These are phyloP conservation scores for Apis florea DNA, from an alignment of 1,140 invertebrate genomes.

Conservation along the genomic window DNA sequence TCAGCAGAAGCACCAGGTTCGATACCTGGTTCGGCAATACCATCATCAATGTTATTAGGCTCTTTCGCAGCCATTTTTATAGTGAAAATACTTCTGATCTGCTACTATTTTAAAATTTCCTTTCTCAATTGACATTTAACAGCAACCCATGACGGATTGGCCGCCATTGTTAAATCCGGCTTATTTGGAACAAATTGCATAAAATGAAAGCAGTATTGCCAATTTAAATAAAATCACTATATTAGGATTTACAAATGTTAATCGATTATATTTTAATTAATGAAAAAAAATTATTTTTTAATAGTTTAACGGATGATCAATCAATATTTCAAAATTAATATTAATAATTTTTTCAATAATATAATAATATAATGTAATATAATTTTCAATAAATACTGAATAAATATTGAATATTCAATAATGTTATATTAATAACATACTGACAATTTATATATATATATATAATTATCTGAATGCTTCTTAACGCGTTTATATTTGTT, in stretches of 20 bases:
- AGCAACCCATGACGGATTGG: constrained; percentile 39
- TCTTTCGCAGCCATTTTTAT: constrained; percentile 70
- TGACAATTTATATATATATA: too few relatives aligned
- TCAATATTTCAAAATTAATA: too few relatives aligned
- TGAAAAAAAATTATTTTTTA: too few relatives aligned
- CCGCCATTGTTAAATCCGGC: constrained; percentile 54
- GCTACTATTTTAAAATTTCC: constrained; percentile 40
- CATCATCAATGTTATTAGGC: constrained; percentile 64
- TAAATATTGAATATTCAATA: too few relatives aligned
- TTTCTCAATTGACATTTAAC: constrained; percentile 52
- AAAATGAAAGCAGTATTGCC: not conserved
- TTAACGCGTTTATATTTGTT: too few relatives aligned
- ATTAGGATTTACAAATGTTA: not conserved
- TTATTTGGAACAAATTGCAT: not conserved
- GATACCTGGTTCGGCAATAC: constrained; percentile 75
- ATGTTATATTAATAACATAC: too few relatives aligned
- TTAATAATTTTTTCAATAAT: too few relatives aligned
- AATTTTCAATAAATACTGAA: too few relatives aligned
- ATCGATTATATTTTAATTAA: not conserved
- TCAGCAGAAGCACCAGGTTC: constrained; percentile 83
- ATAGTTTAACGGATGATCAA: too few relatives aligned
- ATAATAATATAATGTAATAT: too few relatives aligned
- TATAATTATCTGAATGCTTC: too few relatives aligned
- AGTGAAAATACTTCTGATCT: constrained; percentile 14
- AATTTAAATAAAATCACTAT: not conserved